These are phyloP conservation scores for Cyrtodaria siliqua DNA, from an alignment of 2,888 invertebrate genomes.

Conservation along the genomic window DNA sequence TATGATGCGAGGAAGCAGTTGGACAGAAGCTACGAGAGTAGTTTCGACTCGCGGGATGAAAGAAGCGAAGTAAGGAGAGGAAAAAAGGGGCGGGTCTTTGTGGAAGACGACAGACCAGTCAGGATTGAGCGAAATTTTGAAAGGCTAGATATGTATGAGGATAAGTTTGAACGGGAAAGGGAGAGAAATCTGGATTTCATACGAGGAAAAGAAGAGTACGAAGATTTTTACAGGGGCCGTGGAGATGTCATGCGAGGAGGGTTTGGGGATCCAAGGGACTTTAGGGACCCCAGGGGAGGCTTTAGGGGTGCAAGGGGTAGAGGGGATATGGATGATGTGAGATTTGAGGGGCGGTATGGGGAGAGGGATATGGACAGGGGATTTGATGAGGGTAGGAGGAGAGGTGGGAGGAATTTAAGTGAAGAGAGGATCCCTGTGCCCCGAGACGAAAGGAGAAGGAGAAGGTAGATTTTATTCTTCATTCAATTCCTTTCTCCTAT, in stretches of 20 bases:
- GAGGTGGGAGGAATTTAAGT: slow-evolving; percentile 36
- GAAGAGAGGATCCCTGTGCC: slow-evolving; percentile 28
- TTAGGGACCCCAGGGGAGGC: neutral
- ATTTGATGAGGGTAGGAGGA: slow-evolving; percentile 7
- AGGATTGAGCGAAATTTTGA: slow-evolving; percentile 45
- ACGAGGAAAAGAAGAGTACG: slow-evolving; percentile 42
- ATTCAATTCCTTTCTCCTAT: too few species aligned
- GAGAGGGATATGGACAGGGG: slow-evolving; percentile 27
- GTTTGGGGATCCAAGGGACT: neutral
- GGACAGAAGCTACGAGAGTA: slow-evolving; percentile 40
- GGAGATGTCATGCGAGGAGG: slow-evolving; percentile 23
- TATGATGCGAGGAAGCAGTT: slow-evolving; percentile 35
- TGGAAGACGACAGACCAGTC: slow-evolving; percentile 35
- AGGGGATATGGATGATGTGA: slow-evolving; percentile 30
- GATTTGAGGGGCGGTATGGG: neutral
- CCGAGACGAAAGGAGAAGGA: slow-evolving; percentile 29
- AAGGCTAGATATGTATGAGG: slow-evolving; percentile 47
- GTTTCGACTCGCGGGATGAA: slow-evolving; percentile 5
- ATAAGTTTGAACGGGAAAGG: slow-evolving; percentile 46
- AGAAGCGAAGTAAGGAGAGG: slow-evolving; percentile 11
- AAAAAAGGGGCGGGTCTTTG: slow-evolving; percentile 15
- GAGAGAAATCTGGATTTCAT: slow-evolving; percentile 40
- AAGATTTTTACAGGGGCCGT: slow-evolving; percentile 48
- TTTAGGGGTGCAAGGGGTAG: slow-evolving; percentile 2
- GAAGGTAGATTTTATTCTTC: slow-evolving; percentile 6